These are phyloP conservation scores for Ornithoptera alexandrae DNA, from an alignment of 2,888 invertebrate genomes.

Conservation along the genomic window DNA sequence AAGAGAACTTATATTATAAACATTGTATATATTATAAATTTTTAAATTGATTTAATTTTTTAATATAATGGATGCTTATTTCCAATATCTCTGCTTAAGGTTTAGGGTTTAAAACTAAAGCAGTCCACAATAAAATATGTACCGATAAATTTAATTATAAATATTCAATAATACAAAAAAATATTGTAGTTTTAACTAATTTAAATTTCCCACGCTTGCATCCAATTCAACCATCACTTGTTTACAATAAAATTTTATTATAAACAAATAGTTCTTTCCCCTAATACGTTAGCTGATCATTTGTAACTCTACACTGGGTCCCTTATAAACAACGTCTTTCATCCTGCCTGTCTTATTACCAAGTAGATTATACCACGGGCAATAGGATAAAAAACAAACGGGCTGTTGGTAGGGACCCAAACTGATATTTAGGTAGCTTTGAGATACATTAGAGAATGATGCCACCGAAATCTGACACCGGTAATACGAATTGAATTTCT, in stretches of 20 bases:
- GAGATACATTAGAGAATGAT: slow-evolving; percentile 54
- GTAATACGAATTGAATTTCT: slow-evolving; percentile 17
- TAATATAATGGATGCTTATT: no score
- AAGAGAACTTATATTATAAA: slow-evolving; percentile 6
- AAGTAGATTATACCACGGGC: slow-evolving; percentile 48
- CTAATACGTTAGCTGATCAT: slow-evolving; percentile 41
- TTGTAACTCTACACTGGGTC: slow-evolving; percentile 64
- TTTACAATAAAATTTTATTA: slow-evolving; percentile 56
- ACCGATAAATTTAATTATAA: no score
- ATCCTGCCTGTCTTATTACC: slow-evolving; percentile 63
- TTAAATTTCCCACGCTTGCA: slow-evolving; percentile 44
- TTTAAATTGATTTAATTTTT: no score
- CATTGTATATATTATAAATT: background rate
- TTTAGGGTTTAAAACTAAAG: no score
- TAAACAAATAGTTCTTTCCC: slow-evolving; percentile 59
- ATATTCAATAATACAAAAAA: no score
- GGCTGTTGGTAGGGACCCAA: slow-evolving; percentile 36
- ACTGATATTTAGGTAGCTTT: slow-evolving; percentile 53
- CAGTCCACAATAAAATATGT: no score
- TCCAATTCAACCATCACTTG: slow-evolving; percentile 36
- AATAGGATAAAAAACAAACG: slow-evolving; percentile 39
- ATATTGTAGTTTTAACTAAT: slow-evolving; percentile 25
- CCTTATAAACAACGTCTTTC: slow-evolving; percentile 70
- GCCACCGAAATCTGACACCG: slow-evolving; percentile 63
- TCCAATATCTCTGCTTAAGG: no score